Percentiles rank a stretch among this genome's conserved stretches.
phyloP scores from a whole-genome alignment of 2,797 vertebrate species.

The Ctenopoma kingsleyae region DNA sequence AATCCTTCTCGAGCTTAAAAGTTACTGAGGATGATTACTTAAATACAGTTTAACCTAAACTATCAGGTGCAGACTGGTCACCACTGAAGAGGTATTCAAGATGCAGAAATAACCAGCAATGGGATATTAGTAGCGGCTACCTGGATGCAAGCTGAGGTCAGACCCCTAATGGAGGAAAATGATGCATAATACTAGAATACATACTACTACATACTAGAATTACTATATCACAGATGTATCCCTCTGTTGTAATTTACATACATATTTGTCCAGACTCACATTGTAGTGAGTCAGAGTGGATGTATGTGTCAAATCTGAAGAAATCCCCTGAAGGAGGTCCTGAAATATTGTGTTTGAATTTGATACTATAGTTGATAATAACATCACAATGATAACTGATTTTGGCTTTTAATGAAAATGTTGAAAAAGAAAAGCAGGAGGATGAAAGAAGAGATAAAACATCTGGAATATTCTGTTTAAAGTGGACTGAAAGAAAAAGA shows the following conservation, averaged over 20 bases:
- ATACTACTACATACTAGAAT: no score
- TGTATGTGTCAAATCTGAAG: no score
- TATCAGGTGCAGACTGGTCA: background rate
- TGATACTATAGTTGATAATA: background rate
- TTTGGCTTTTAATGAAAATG: background rate
- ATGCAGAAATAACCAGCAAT: background rate
- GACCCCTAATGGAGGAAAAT: background rate
- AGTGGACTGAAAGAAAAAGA: slow-evolving; percentile 16
- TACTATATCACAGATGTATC: background rate
- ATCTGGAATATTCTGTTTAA: background rate
- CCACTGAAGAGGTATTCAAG: background rate
- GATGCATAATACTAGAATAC: no score
- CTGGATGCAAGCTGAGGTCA: slow-evolving; percentile 26
- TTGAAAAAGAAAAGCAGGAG: background rate
- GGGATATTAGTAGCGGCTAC: background rate
- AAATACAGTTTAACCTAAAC: background rate
- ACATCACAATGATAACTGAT: background rate
- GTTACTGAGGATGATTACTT: background rate
- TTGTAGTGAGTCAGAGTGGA: no score
- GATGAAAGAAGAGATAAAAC: background rate
- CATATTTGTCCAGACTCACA: no score
- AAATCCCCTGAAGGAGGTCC: no score
- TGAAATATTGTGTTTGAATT: no score
- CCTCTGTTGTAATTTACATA: no score
- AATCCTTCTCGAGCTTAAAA: background rate